Evolutionary conservation across 2,888 invertebrate genomes (phyloP).

Genomic region (Cylloceria caligata): DNA sequence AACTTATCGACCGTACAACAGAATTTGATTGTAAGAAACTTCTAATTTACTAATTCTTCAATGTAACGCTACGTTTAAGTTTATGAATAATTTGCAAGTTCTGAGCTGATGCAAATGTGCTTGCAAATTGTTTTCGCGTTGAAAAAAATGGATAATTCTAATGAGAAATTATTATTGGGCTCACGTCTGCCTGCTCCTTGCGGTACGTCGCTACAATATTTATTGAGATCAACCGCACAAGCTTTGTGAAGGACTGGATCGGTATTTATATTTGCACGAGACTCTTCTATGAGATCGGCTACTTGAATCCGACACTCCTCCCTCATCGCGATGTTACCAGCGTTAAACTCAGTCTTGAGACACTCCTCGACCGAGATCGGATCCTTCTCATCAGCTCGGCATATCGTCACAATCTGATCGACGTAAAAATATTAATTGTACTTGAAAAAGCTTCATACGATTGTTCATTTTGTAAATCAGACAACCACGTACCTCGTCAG

Average conservation of each 20-base stretch:
- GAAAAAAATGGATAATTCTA: no score
- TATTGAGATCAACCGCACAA: conserved; percentile 93
- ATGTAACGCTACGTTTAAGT: no score
- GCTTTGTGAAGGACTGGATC: conserved; percentile 96
- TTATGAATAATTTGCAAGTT: no score
- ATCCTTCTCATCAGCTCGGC: conserved; percentile 85
- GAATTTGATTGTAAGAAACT: no score
- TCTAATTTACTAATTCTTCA: no score
- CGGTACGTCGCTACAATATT: conserved; percentile 91
- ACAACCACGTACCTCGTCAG: conserved; percentile 85
- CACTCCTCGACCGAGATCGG: conserved; percentile 93
- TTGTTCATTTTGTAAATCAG: not conserved
- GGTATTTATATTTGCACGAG: conserved; percentile 96
- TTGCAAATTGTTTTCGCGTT: no score
- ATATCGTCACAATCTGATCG: conserved; percentile 84
- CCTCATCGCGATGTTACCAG: conserved; percentile 90
- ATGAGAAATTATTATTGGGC: no score
- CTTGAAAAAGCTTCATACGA: not conserved
- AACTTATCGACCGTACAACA: no score
- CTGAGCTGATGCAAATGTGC: no score
- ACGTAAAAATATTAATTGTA: conserved; percentile 28
- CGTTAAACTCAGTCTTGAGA: conserved; percentile 89
- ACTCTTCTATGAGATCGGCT: conserved; percentile 94
- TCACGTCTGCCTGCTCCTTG: conserved; percentile 97
- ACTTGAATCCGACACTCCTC: conserved; percentile 93